Conservation (phyloP, 2,797 vertebrate species). For the Neopelma chrysocephalum region DNA sequence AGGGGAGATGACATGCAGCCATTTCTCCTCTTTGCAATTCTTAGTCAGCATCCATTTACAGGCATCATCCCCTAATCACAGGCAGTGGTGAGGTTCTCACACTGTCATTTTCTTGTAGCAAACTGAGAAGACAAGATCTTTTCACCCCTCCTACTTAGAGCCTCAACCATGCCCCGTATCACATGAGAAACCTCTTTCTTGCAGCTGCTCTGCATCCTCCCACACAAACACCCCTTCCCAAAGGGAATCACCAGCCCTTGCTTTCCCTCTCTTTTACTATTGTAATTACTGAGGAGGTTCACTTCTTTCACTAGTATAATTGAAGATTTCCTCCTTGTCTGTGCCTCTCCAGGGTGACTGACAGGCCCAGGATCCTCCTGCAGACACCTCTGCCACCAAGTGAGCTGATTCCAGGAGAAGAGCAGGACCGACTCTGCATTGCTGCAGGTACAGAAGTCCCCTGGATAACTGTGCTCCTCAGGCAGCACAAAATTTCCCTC, state of each 20-base stretch:
- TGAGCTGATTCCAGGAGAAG: neutral
- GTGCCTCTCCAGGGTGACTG: accelerated
- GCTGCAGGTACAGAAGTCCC: neutral
- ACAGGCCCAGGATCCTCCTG: neutral
- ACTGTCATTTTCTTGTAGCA: neutral
- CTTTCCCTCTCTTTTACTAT: neutral
- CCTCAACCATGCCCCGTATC: neutral
- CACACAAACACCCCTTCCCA: neutral
- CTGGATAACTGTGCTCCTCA: neutral
- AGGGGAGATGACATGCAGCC: neutral
- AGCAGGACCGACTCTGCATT: accelerated
- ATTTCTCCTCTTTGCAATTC: neutral
- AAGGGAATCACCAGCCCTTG: neutral
- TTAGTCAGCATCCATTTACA: neutral
- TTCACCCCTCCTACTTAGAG: neutral
- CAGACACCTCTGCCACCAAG: neutral
- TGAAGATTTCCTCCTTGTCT: neutral
- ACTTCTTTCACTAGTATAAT: neutral
- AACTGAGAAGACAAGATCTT: neutral
- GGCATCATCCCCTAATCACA: neutral
- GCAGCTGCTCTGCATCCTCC: neutral
- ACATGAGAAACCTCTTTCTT: neutral
- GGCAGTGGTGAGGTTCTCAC: neutral
- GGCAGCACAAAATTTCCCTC: neutral
- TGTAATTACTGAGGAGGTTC: neutral